Evolutionary conservation across 2,797 vertebrate genomes (phyloP), one percentile per base, ranked within the genome.

Genomic region (Galaxias olidus): DNA sequence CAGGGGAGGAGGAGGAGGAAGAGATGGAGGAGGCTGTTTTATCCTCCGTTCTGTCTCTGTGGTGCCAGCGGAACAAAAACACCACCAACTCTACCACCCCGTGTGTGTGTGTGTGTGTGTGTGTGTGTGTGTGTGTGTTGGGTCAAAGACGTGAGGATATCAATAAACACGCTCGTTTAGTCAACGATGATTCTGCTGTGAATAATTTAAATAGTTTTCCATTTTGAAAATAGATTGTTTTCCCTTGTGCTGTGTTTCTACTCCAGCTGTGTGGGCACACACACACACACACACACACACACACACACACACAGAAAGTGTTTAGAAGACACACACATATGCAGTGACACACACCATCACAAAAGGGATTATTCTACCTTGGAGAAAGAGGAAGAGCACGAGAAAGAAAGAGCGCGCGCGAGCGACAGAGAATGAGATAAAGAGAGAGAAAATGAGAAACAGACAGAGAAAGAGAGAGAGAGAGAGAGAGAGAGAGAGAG

Each of bases 161-260:
- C 87, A 91, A 91, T 92, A 90, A 89, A 86, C 86, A 81, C 59
- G 70, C 78, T 79, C 76, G 73, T 88, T 88, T 87, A 88, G 88
- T 91, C 89, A 87, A 84, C 78, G 69, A 85, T 89, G 89, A 91
- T 89, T 91, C 84, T 81, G 78, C 82, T 82, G 84, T 87, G 76
- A 80, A 84, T 87, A 85, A 89, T 87, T 90, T 85, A 90, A 87
- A 83, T 82, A 81, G 77, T 88, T 85, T 83, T 82, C 84, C 77
- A 87, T 85, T 30, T 84, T 83, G 80, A 77, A 88, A 88, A 87
- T 84, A 87, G 86, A 88, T 87, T 81, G 78, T 88, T 86, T 84
- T 81, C 76, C 30, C 62, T 87, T 75, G 79, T 79, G 82, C 72
- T 74, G 76, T 83, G 76, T 86, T 85, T 87, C 77, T 75, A 66